Evolutionary conservation across 2,113 vertebrate species (phyloP).

Genomic region (Mormoops blainvillei): DNA sequence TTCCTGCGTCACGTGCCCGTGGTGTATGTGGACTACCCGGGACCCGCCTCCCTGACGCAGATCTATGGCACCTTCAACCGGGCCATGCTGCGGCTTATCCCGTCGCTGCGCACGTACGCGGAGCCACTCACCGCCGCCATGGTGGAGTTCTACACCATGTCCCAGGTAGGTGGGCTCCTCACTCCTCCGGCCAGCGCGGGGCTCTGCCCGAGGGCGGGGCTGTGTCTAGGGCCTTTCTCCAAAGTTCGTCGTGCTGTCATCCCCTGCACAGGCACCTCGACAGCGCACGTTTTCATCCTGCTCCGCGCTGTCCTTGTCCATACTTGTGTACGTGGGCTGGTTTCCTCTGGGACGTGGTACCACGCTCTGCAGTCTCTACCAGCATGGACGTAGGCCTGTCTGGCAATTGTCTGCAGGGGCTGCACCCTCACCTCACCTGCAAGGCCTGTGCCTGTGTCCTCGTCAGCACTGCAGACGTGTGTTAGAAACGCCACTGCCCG

Average conservation of each 20-base stretch:
- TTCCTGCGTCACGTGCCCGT: conserved; percentile 97
- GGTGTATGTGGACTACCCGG: conserved; percentile 98
- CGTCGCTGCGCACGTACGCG: conserved; percentile 93
- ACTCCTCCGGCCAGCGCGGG: accelerated
- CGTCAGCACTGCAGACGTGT: neutral
- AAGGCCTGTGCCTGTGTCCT: neutral
- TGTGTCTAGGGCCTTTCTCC: neutral
- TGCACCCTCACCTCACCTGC: neutral
- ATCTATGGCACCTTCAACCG: conserved; percentile 99
- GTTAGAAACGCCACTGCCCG: neutral
- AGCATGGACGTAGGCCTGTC: accelerated
- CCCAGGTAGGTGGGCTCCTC: conserved; percentile 82
- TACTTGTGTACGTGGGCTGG: accelerated
- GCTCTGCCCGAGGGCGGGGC: accelerated
- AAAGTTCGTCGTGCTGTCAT: accelerated
- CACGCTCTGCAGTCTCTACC: too few relatives aligned
- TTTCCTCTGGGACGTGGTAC: neutral
- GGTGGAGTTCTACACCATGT: conserved; percentile 99
- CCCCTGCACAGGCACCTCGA: accelerated
- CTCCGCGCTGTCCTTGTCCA: accelerated
- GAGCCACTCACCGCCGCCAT: conserved; percentile 98
- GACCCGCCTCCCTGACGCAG: conserved; percentile 97
- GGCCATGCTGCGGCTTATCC: conserved; percentile 96
- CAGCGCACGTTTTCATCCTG: accelerated
- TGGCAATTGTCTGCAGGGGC: neutral